Conservation (phyloP, 1,140 invertebrate genomes). For the Argopecten irradians region DNA sequence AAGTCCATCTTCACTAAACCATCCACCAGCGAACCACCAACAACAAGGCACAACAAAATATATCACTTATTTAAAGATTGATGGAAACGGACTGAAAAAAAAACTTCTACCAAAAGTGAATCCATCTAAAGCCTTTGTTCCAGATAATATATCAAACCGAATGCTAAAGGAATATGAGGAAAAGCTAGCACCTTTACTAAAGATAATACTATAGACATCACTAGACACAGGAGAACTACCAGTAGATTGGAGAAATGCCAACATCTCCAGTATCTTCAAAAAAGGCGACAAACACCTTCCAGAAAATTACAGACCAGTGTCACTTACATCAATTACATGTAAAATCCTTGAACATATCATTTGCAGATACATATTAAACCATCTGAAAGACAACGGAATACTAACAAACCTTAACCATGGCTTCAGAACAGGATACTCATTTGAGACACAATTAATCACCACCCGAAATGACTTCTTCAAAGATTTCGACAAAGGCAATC, state of each 20-base stretch:
- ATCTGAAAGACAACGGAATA: too few relatives aligned
- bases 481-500: too few relatives aligned
- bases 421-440: too few relatives aligned
- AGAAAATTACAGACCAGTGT: too few relatives aligned
- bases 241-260: conserved; percentile 34
- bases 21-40: not conserved
- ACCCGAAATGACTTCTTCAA: conserved; percentile 37
- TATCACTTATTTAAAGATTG: not conserved
- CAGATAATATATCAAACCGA: conserved; percentile 27
- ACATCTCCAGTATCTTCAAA: conserved; percentile 32
- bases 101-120: not conserved
- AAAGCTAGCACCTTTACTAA: not conserved
- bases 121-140: conserved; percentile 14
- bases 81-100: conserved; percentile 3
- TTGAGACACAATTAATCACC: conserved; percentile 35
- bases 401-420: too few relatives aligned
- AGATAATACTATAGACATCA: too few relatives aligned
- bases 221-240: too few relatives aligned
- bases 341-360: too few relatives aligned
- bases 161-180: conserved; percentile 24
- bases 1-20: conserved; percentile 39
- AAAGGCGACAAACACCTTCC: conserved; percentile 47
- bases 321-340: too few relatives aligned
- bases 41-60: not conserved
- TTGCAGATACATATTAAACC: too few relatives aligned